Evolutionary conservation across 37 sponge, comb jelly and placozoan species (phyloP), one percentile per base, ranked within the genome.

Genomic region (Spongilla lacustris): DNA sequence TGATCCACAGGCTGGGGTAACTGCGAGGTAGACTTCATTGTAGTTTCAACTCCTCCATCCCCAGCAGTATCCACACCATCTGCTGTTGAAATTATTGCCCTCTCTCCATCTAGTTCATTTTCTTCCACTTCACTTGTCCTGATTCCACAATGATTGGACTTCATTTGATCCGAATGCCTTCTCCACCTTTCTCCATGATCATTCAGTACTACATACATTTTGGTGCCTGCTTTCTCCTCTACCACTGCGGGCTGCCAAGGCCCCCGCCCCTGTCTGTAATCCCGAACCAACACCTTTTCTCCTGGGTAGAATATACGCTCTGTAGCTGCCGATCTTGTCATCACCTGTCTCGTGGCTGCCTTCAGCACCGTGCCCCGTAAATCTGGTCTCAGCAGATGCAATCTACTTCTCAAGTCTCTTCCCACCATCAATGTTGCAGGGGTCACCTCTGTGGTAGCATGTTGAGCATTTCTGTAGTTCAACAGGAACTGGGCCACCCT

Each of bases 151-250:
- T n/a, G n/a, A n/a, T n/a, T n/a, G n/a, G n/a, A n/a, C n/a, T n/a
- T 30, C 72, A 78, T 34, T 37, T 78, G 79, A 37, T 78, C 79
- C 27, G n/a, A n/a, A 26, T 78, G 79, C 2, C 66, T 10, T 26
- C 49, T 78, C 50, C 77, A 76, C 5, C 4, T 6, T 70, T 6
- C 25, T 32, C 36, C 77, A 76, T 10, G 6, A 6, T 8, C 9
- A 4, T 13, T n/a, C 11, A 10, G 6, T 32, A 76, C 6, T 76
- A 34, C 9, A 76, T 36, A 76, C 4, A 9, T 36, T 33, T 31
- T 25, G 5, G 6, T 9, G 5, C 77, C 79, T 26, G 24, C 11
- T 49, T 37, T 78, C 25, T 10, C 49, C 21, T 22, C 6, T 58
- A 78, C 38, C 29, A 38, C 41, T 4, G 27, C 79, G 17, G 21